A percentile compares a stretch with the other conserved stretches of the same genome.
Conservation (phyloP, 2,797 vertebrate species). For the Propithecus perrieri region DNA sequence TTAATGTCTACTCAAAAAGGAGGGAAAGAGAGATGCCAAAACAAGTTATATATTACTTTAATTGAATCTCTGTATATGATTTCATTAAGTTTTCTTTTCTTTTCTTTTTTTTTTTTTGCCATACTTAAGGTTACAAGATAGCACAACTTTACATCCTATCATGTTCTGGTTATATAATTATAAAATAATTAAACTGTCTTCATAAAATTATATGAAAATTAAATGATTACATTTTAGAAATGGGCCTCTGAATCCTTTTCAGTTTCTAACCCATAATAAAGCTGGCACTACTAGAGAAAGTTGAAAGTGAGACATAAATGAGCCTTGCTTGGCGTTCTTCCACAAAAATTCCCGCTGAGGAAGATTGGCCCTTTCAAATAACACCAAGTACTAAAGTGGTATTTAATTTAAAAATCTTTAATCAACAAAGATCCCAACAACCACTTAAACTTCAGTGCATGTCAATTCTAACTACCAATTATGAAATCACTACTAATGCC, state of each 20-base stretch:
- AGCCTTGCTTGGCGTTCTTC: slow-evolving; percentile 48
- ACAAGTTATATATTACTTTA: slow-evolving; percentile 21
- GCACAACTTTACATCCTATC: neutral
- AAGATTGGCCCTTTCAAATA: slow-evolving; percentile 68
- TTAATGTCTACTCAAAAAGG: neutral
- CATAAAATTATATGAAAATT: slow-evolving; percentile 61
- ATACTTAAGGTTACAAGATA: neutral
- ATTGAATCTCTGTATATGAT: slow-evolving; percentile 15
- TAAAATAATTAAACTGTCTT: slow-evolving; percentile 66
- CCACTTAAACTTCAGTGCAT: slow-evolving; percentile 24
- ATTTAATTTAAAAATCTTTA: slow-evolving; percentile 70
- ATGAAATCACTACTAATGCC: slow-evolving; percentile 47
- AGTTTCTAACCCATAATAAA: slow-evolving; percentile 54
- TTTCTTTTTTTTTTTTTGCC: neutral
- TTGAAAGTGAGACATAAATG: slow-evolving; percentile 49
- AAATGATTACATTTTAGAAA: slow-evolving; percentile 60
- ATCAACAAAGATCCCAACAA: slow-evolving; percentile 54
- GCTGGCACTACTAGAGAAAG: slow-evolving; percentile 21
- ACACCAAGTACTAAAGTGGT: slow-evolving; percentile 40
- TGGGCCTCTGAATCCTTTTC: slow-evolving; percentile 12
- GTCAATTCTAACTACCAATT: slow-evolving; percentile 60
- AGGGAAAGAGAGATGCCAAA: neutral
- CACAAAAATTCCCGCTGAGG: slow-evolving; percentile 61
- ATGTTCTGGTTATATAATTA: slow-evolving; percentile 54
- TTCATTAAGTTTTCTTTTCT: neutral